These are phyloP conservation scores for Rotaria sp. DNA, from an alignment of 2,888 invertebrate species.

Conservation along the genomic window DNA sequence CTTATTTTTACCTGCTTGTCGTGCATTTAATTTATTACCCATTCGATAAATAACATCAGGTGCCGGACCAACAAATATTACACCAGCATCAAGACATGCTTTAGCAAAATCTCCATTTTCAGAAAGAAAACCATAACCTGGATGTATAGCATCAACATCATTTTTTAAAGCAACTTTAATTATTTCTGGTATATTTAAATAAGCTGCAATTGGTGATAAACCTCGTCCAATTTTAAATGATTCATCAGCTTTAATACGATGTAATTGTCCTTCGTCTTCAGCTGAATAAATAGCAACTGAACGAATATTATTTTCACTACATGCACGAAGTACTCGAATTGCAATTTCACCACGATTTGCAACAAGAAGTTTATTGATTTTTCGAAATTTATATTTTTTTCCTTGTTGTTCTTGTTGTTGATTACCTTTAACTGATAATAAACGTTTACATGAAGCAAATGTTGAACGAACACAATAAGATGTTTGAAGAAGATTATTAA, in stretches of 20 bases:
- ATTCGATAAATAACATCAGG: slow-evolving; percentile 88
- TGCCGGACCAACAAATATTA: slow-evolving; percentile 88
- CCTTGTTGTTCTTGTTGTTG: not conserved
- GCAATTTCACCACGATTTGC: slow-evolving; percentile 97
- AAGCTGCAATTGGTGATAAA: slow-evolving; percentile 88
- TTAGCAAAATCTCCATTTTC: slow-evolving; percentile 91
- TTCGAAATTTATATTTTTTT: not conserved
- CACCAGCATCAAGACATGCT: slow-evolving; percentile 79
- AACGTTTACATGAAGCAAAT: not conserved
- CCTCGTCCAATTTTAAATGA: slow-evolving; percentile 91
- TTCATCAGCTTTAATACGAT: slow-evolving; percentile 96
- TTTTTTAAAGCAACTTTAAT: slow-evolving; percentile 88
- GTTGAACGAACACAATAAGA: not conserved
- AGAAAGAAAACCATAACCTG: slow-evolving; percentile 84
- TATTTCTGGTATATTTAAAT: slow-evolving; percentile 91
- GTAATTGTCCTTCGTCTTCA: slow-evolving; percentile 92
- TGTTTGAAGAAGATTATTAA: slow-evolving; percentile 19
- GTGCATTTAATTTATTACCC: slow-evolving; percentile 98
- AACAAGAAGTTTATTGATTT: slow-evolving; percentile 77
- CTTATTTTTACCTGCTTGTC: slow-evolving; percentile 62
- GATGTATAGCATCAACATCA: slow-evolving; percentile 79
- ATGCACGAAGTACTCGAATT: slow-evolving; percentile 92
- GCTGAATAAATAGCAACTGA: slow-evolving; percentile 95
- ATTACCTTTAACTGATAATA: not conserved
- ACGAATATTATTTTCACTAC: slow-evolving; percentile 87